These are phyloP conservation scores for Nasonia longicornis DNA, from an alignment of 1,140 invertebrate species.

Conservation along the genomic window DNA sequence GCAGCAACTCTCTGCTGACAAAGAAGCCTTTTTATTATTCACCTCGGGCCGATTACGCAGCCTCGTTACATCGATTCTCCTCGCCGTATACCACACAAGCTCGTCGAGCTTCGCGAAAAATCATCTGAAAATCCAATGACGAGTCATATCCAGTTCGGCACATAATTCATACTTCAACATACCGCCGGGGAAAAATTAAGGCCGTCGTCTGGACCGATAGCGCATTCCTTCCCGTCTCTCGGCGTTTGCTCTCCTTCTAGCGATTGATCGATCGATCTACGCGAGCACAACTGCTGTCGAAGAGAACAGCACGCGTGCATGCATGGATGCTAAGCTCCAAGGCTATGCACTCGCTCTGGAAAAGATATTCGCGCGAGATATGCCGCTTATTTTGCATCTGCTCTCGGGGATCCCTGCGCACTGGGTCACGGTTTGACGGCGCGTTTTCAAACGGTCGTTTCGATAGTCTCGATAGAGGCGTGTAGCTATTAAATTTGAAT, in stretches of 20 bases:
- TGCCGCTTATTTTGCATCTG: conserved; percentile 29
- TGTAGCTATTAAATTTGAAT: too few species aligned
- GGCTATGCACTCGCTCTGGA: neutral
- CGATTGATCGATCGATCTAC: conserved; percentile 6
- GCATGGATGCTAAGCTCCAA: neutral
- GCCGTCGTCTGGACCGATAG: conserved; percentile 23
- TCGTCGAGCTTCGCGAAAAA: neutral
- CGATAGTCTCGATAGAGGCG: too few species aligned
- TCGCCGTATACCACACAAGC: neutral
- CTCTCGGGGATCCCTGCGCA: neutral
- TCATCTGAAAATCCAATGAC: neutral
- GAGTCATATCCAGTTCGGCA: neutral
- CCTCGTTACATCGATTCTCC: too few species aligned
- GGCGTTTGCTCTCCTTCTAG: neutral
- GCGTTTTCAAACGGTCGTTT: neutral
- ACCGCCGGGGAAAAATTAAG: conserved; percentile 12
- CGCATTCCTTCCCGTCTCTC: neutral
- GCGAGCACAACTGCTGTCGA: neutral
- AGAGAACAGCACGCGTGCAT: neutral
- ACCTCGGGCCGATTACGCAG: neutral
- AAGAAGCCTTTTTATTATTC: neutral
- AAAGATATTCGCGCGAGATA: conserved; percentile 38
- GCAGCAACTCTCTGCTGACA: neutral
- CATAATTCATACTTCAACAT: neutral
- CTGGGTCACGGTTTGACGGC: conserved; percentile 19